Evolutionary conservation across 2,797 vertebrate genomes (phyloP).

Genomic region (Scolopax rusticola): DNA sequence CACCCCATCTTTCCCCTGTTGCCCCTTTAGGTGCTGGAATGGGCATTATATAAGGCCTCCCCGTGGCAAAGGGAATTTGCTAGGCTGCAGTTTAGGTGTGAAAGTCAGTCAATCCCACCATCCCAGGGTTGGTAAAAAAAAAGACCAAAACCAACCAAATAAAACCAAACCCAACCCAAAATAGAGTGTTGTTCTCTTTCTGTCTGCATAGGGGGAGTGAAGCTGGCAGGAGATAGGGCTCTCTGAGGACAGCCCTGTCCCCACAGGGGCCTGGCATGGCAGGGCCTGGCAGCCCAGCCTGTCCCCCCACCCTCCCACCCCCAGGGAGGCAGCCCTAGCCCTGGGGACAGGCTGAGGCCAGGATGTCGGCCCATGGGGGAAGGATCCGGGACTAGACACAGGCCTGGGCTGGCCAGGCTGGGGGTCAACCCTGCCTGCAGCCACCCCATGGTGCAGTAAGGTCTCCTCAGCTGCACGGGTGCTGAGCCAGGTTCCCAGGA

Average conservation of each 20-base stretch:
- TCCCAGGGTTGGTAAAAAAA: accelerated
- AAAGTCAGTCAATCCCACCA: neutral
- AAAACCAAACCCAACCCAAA: no score
- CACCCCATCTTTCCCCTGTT: neutral
- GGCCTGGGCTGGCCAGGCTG: no score
- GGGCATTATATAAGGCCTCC: neutral
- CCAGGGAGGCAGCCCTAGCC: neutral
- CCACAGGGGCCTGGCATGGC: neutral
- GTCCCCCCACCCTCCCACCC: no score
- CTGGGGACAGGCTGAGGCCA: neutral
- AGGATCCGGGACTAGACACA: accelerated
- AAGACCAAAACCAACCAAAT: neutral
- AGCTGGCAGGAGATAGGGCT: neutral
- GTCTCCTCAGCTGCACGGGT: neutral
- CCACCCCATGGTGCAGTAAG: accelerated
- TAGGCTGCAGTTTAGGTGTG: neutral
- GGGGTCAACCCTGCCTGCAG: neutral
- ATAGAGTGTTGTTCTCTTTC: accelerated
- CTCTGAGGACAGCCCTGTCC: neutral
- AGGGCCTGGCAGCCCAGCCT: neutral
- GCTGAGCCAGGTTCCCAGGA: neutral
- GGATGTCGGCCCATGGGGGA: accelerated
- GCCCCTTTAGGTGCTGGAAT: neutral
- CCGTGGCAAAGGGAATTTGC: neutral
- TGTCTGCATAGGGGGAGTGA: accelerated